phyloP scores from a whole-genome alignment of 1,140 invertebrate genomes.

The Drosophila santomea region DNA sequence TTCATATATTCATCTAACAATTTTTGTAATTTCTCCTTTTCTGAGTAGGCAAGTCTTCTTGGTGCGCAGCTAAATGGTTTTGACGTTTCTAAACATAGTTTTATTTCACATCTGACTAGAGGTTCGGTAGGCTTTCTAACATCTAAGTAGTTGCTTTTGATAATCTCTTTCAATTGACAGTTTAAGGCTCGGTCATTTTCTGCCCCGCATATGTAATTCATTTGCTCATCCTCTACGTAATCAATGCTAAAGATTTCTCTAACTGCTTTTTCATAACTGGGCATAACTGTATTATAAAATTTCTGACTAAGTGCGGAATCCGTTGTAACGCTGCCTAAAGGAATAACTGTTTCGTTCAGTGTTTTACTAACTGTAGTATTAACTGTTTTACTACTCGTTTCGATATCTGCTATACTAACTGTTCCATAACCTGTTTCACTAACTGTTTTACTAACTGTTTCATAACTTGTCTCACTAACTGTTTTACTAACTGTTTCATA shows the following conservation, averaged over 20 bases:
- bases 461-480: no score
- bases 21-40: not conserved
- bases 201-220: no score
- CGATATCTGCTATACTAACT: not conserved
- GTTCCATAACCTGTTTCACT: not conserved
- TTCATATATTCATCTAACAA: constrained; percentile 3
- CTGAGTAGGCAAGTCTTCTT: not conserved
- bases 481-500: not conserved
- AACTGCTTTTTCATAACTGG: not conserved
- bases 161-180: no score
- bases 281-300: not conserved
- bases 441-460: not conserved
- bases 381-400: not conserved
- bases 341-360: no score
- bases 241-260: not conserved
- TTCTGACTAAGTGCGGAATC: not conserved
- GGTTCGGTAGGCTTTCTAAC: no score
- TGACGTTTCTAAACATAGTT: not conserved
- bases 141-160: no score
- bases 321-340: not conserved
- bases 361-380: not conserved
- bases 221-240: not conserved
- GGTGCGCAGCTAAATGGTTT: not conserved
- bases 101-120: not conserved
- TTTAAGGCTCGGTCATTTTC: no score